Conservation (phyloP, 2,113 vertebrate genomes). For the Pangasianodon hypophthalmus region DNA sequence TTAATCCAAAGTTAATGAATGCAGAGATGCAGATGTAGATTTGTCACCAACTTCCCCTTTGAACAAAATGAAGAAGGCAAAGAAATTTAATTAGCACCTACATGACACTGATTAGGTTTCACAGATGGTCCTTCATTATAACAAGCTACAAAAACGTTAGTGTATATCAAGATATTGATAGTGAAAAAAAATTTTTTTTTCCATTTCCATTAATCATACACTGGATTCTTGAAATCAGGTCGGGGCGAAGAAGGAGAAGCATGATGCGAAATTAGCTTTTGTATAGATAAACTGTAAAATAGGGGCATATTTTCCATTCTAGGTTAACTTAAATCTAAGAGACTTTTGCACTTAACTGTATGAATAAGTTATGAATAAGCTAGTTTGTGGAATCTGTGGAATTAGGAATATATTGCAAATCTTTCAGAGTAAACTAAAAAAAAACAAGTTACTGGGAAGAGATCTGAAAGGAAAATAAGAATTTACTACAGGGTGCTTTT, state of each 20-base stretch:
- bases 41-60: not conserved
- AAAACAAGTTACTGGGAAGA: not conserved
- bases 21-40: not conserved
- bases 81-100: not conserved
- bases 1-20: slow-evolving; percentile 14
- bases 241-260: not conserved
- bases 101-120: not conserved
- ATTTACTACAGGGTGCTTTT: not conserved
- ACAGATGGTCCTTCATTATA: not conserved
- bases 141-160: not conserved
- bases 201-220: too few relatives aligned
- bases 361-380: not conserved
- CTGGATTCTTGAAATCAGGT: not conserved
- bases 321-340: not conserved
- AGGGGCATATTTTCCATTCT: not conserved
- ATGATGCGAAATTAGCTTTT: not conserved
- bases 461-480: not conserved
- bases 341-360: not conserved
- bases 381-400: not conserved
- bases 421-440: not conserved
- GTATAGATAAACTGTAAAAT: not conserved
- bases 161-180: not conserved
- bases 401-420: not conserved
- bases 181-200: too few relatives aligned
- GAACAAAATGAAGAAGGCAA: slow-evolving; percentile 2